Evolutionary conservation across 2,888 invertebrate genomes (phyloP).

Genomic region (Acanthopleura granulata): DNA sequence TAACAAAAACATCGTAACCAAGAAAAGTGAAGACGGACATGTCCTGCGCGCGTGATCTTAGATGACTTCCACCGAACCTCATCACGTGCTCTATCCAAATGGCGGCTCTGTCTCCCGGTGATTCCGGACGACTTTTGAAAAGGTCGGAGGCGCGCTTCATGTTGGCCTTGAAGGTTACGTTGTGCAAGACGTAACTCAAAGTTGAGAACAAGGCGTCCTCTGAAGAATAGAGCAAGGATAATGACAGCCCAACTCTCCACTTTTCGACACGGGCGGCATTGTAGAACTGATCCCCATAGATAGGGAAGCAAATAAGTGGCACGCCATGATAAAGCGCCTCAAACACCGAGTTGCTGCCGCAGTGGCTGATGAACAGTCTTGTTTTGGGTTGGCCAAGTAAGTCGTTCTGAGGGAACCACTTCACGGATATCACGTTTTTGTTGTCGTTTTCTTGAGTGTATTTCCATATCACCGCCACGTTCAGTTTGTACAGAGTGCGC

Average conservation of each 20-base stretch:
- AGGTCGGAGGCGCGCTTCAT: conserved; percentile 35
- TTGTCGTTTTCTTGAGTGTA: conserved; percentile 25
- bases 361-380: conserved; percentile 46
- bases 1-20: conserved; percentile 3
- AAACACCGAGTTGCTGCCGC: conserved; percentile 45
- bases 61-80: conserved; percentile 43
- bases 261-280: conserved; percentile 31
- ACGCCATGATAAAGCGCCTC: conserved; percentile 48
- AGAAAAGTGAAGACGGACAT: conserved; percentile 4
- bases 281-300: conserved; percentile 39
- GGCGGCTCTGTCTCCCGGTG: conserved; percentile 40
- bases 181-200: conserved; percentile 32
- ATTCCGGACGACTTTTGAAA: conserved; percentile 29
- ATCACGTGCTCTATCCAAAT: conserved; percentile 52
- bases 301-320: conserved; percentile 42
- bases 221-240: conserved; percentile 30
- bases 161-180: conserved; percentile 30
- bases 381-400: conserved; percentile 38
- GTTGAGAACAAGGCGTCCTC: conserved; percentile 26
- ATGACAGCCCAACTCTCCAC: conserved; percentile 33
- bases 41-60: conserved; percentile 35
- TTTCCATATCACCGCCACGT: conserved; percentile 26
- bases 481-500: background rate
- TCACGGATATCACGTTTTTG: conserved; percentile 30
- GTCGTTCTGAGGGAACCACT: conserved; percentile 49